Evolutionary conservation across 2,888 invertebrate genomes (phyloP), one percentile per base, ranked within the genome.

Genomic region (Gasteruption jaculator): DNA sequence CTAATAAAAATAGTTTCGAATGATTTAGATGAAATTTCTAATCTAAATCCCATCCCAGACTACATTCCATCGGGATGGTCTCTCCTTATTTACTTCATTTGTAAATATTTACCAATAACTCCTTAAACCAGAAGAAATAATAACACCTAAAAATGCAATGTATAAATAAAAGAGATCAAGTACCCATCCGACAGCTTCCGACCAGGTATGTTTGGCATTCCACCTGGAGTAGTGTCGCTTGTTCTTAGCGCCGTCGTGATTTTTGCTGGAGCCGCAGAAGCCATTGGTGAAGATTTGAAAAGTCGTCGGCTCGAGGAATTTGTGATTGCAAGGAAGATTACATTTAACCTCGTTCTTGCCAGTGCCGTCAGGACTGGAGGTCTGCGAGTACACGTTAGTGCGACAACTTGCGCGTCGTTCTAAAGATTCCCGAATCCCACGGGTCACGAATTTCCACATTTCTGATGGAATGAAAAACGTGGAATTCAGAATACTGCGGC

Each of bases 181-280:
- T 56, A 68, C 68, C 68, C 64, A 68, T 36, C 67, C 58, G 25
- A 67, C 54, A 7, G 68, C 68, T 19, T 66, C 68, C n/a, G 57
- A 39, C 63, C 67, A 67, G 16, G 51, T 54, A 38, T 62, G 52
- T 27, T 58, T 57, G 4, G 67, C 45, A 30, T 67, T 56, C 57
- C 66, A 68, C 19, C 61, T 55, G 3, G 54, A 54, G 20, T 57
- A 45, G 5, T 53, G 15, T 22, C 50, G 41, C 7, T 63, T 56
- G 16, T 60, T 56, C n/a, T 56, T 57, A 3, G 63, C 39, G 7
- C 58, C 61, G 3, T 48, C 36, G 7, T 47, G 35, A 6, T 20
- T 21, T 38, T 54, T 62, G 1, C 54, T 31, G 10, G 57, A 58
- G 5, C 53, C 59, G 27, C 52, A 60, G 31, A 55, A 58, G 25